phyloP scores from a whole-genome alignment of 2,113 vertebrate genomes.

The Brevimyrus niger region DNA sequence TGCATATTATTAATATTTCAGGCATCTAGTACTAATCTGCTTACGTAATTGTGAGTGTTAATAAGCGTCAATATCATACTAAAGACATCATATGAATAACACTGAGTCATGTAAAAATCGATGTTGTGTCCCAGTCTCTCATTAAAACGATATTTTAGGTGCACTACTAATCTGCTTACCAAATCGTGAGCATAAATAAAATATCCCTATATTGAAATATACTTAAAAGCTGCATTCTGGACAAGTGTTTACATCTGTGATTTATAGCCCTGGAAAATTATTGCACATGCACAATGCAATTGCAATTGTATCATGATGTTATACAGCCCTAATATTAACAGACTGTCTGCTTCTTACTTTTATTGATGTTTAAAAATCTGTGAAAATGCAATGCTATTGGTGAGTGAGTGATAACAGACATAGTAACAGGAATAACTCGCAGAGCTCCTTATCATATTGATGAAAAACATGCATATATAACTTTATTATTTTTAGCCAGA shows the following conservation, averaged over 20 bases:
- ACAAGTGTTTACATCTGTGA: background rate
- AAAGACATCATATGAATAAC: too few relatives aligned
- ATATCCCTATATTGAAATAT: too few relatives aligned
- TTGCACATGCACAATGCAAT: background rate
- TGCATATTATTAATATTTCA: too few relatives aligned
- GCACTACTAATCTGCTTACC: too few relatives aligned
- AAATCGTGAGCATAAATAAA: too few relatives aligned
- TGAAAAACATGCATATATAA: background rate
- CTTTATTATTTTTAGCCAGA: background rate
- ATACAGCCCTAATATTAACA: background rate
- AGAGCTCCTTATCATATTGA: background rate
- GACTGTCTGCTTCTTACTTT: background rate
- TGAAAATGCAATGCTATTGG: background rate
- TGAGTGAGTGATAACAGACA: background rate
- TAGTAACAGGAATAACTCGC: background rate
- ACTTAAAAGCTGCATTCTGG: background rate
- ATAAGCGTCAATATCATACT: too few relatives aligned
- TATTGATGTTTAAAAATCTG: background rate
- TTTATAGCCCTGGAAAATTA: background rate
- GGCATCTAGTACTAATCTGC: too few relatives aligned
- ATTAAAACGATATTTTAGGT: too few relatives aligned
- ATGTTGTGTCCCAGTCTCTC: too few relatives aligned
- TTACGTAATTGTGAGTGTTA: too few relatives aligned
- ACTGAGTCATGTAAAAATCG: too few relatives aligned
- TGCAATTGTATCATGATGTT: background rate